Evolutionary conservation across 1,140 invertebrate genomes (phyloP), one percentile per base, ranked within the genome.

Genomic region (Drosophila gunungcola): DNA sequence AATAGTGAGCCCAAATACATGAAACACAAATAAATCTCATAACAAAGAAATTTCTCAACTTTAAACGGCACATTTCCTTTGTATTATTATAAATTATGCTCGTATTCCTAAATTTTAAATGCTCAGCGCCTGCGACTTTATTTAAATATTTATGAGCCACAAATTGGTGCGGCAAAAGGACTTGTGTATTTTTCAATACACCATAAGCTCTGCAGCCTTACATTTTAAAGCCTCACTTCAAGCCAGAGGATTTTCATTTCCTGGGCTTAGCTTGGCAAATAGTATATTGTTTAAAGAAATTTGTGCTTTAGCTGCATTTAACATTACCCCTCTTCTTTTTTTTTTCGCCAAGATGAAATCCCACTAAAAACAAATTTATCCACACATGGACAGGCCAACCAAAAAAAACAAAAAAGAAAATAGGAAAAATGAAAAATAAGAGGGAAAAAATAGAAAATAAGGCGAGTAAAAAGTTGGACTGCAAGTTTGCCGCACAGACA

Each of bases 401-500:
- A 9, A 29, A 16, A 6, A 10, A 13, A 32, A 16, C 6, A 11
- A 27, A 5, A 5, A 11, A 34, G 16, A 13, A 11, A 58, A 27
- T n/a, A 32, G 3, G 16, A 29, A 45, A 58, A 57, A 45, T 4
- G 13, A n/a, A 21, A 21, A 21, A 21, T 21, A 21, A 5, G 32
- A 6, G 12, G 25, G 12, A 32, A 64, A 45, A 38, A 49, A 27
- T 25, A 7, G 41, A 41, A n/a, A 55, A 62, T 49, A 65, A 41
- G 27, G 60, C 29, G 58, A 21, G 34, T 38, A 51, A 57, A 43
- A 52, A 74, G 72, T 74, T 75, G 58, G 52, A 52, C 53, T 41
- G 52, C 60, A 74, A 53, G 45, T 57, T 72, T 75, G 46, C 70
- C 39, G 48, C 52, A 52, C 69, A 75, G 73, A 75, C 73, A 75